phyloP scores from a whole-genome alignment of 2,797 vertebrate species.

The Kryptolebias ocellatus region DNA sequence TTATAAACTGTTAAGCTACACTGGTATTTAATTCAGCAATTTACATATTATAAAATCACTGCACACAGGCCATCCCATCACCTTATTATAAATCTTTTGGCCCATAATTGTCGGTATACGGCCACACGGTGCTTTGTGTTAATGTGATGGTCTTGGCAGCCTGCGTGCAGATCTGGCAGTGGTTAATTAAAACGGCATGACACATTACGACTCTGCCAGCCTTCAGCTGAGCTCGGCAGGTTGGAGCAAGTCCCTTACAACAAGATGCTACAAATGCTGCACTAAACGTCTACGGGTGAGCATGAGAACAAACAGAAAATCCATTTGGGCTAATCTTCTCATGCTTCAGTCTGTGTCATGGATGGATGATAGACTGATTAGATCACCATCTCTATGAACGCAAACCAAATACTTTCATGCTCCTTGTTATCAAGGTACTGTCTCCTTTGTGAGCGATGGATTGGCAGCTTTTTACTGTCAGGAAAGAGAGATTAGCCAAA shows the following conservation, averaged over 20 bases:
- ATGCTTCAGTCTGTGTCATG: slow-evolving; percentile 24
- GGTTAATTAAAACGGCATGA: slow-evolving; percentile 49
- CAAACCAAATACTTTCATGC: slow-evolving; percentile 27
- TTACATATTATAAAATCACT: neutral
- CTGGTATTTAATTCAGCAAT: slow-evolving; percentile 13
- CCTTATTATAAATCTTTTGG: slow-evolving; percentile 23
- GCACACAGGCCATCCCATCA: slow-evolving; percentile 8
- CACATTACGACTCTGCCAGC: slow-evolving; percentile 46
- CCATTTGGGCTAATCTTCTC: slow-evolving; percentile 24
- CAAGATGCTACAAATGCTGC: slow-evolving; percentile 23
- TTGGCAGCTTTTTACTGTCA: slow-evolving; percentile 43
- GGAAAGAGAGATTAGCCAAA: slow-evolving; percentile 18
- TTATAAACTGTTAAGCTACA: neutral
- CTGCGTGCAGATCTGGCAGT: slow-evolving; percentile 25
- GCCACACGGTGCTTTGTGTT: slow-evolving; percentile 20
- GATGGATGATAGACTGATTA: slow-evolving; percentile 40
- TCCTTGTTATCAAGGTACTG: slow-evolving; percentile 27
- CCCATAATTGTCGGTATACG: slow-evolving; percentile 27
- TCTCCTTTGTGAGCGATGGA: slow-evolving; percentile 29
- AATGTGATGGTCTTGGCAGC: slow-evolving; percentile 44
- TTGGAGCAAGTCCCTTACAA: slow-evolving; percentile 45
- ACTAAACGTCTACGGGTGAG: slow-evolving; percentile 22
- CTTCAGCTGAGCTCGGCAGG: slow-evolving; percentile 61
- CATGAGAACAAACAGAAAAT: slow-evolving; percentile 26
- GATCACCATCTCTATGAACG: slow-evolving; percentile 39